Conservation (phyloP, 2,113 vertebrate genomes). For the Nothocercus julius region DNA sequence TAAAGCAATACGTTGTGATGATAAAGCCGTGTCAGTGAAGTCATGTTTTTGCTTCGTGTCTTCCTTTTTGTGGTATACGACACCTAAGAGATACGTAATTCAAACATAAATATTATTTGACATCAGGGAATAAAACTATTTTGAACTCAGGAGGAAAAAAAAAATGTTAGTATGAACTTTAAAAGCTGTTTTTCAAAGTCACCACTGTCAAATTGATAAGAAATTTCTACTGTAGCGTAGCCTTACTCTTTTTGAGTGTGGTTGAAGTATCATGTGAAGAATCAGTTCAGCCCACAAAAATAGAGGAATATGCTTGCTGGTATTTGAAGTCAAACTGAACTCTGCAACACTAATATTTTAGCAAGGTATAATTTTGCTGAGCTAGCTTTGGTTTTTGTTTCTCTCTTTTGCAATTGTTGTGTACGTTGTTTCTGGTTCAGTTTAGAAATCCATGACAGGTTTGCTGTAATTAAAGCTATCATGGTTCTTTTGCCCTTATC, state of each 20-base stretch:
- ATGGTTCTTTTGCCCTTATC: not conserved
- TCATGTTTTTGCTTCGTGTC: slow-evolving; percentile 12
- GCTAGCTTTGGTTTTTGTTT: not conserved
- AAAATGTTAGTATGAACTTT: not conserved
- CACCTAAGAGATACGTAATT: not conserved
- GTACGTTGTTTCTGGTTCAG: not conserved
- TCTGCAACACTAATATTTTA: not conserved
- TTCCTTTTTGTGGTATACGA: not conserved
- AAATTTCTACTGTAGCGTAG: not conserved
- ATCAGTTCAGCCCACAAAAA: slow-evolving; percentile 15
- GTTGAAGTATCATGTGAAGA: slow-evolving; percentile 2
- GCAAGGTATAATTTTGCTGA: not conserved
- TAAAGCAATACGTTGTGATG: not conserved
- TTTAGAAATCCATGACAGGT: not conserved
- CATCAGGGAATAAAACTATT: slow-evolving; percentile 46
- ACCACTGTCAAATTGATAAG: not conserved
- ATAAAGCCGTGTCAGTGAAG: slow-evolving; percentile 18
- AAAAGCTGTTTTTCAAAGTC: slow-evolving; percentile 27
- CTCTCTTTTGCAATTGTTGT: not conserved
- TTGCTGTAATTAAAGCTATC: not conserved
- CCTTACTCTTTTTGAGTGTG: not conserved
- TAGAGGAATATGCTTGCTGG: not conserved
- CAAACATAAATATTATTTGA: slow-evolving; percentile 30
- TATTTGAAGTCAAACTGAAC: not conserved
- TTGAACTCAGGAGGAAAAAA: slow-evolving; percentile 33